Evolutionary conservation across 2,888 invertebrate species (phyloP).

Genomic region (Tenodera sinensis): DNA sequence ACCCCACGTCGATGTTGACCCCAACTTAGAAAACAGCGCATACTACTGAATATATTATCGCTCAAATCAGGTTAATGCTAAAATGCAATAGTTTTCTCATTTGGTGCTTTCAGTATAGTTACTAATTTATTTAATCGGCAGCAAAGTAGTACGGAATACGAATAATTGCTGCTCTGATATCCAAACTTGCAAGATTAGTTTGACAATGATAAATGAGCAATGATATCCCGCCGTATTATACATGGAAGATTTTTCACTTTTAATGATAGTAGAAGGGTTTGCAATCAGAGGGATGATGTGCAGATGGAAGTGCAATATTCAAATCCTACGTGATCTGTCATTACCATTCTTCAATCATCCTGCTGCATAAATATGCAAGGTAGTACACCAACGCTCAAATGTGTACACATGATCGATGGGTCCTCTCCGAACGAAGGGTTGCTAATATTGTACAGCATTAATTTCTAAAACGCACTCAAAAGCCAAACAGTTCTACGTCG

Average conservation of each 20-base stretch:
- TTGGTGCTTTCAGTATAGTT: too few species aligned
- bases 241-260: not conserved
- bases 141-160: too few species aligned
- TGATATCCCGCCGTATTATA: not conserved
- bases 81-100: too few species aligned
- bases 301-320: not conserved
- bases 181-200: not conserved
- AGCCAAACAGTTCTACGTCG: too few species aligned
- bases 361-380: not conserved
- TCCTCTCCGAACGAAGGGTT: not conserved
- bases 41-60: too few species aligned
- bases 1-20: too few species aligned
- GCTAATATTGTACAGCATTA: too few species aligned
- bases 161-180: not conserved
- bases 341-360: not conserved
- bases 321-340: not conserved
- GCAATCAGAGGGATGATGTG: not conserved
- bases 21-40: too few species aligned
- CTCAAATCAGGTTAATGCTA: too few species aligned
- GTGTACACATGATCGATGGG: not conserved
- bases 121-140: too few species aligned
- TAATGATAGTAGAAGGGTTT: not conserved
- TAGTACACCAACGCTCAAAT: not conserved
- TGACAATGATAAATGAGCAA: not conserved
- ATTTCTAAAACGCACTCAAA: too few species aligned